phyloP scores from a whole-genome alignment of 2,797 vertebrate species.

The Microctenopoma stevenorrisi region DNA sequence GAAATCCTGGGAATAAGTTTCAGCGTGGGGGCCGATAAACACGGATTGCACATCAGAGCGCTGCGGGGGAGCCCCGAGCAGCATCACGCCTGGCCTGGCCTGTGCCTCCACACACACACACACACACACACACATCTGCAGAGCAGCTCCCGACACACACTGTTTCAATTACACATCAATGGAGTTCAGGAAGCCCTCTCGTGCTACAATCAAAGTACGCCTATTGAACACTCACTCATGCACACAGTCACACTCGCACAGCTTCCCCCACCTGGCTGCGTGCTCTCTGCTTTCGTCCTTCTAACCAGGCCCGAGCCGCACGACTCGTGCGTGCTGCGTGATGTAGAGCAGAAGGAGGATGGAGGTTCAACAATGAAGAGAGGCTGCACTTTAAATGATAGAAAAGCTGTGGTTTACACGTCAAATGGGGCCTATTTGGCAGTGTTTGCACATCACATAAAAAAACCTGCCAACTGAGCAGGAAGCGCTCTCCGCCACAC shows the following conservation, averaged over 20 bases:
- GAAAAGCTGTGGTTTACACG: slow-evolving; percentile 1
- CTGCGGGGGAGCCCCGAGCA: slow-evolving; percentile 43
- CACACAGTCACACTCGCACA: slow-evolving; percentile 33
- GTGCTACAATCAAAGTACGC: slow-evolving; percentile 62
- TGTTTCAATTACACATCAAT: slow-evolving; percentile 77
- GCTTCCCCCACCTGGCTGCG: slow-evolving; percentile 45
- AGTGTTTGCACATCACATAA: slow-evolving; percentile 11
- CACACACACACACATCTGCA: slow-evolving; percentile 52
- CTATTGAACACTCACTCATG: slow-evolving; percentile 67
- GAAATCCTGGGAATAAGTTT: slow-evolving; percentile 17
- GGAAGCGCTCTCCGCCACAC: slow-evolving; percentile 10
- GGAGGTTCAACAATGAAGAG: not conserved
- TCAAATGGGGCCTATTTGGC: not conserved
- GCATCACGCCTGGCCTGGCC: slow-evolving; percentile 34
- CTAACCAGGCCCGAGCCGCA: slow-evolving; percentile 2
- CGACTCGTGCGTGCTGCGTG: slow-evolving; percentile 52
- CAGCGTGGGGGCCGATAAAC: slow-evolving; percentile 18
- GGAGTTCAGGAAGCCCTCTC: slow-evolving; percentile 68
- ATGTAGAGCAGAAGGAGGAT: slow-evolving; percentile 30
- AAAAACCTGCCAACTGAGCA: slow-evolving; percentile 3
- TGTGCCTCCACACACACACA: slow-evolving; percentile 31
- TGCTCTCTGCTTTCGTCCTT: slow-evolving; percentile 39
- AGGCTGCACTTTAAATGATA: not conserved
- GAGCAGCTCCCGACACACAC: slow-evolving; percentile 66
- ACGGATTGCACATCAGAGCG: slow-evolving; percentile 33